Conservation (phyloP, 2,797 vertebrate species). For the Gambusia yucatana region DNA sequence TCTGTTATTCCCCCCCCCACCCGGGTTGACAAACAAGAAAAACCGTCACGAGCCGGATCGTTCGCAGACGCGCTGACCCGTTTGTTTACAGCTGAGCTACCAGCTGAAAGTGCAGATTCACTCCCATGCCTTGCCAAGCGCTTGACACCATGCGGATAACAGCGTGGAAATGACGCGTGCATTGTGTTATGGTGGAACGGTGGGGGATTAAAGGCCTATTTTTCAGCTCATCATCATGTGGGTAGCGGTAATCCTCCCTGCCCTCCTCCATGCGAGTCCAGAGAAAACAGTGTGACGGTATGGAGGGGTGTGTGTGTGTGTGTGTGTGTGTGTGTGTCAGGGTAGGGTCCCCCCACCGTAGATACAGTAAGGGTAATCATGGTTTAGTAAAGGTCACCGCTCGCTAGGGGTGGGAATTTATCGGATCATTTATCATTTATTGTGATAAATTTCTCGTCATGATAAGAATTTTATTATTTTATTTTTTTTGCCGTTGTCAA, state of each 20-base stretch:
- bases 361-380: conserved; percentile 60
- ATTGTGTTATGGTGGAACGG: conserved; percentile 72
- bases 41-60: conserved; percentile 5
- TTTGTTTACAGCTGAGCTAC: conserved; percentile 13
- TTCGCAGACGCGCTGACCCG: conserved; percentile 27
- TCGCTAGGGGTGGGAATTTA: conserved; percentile 7
- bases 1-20: conserved; percentile 10
- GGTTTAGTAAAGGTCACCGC: conserved; percentile 70
- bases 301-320: conserved; percentile 19
- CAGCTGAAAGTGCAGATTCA: conserved; percentile 46
- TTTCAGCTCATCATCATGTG: conserved; percentile 77
- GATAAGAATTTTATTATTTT: too few species aligned
- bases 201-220: conserved; percentile 73
- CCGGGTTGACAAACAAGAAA: conserved; percentile 22
- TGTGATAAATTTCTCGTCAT: too few species aligned
- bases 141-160: conserved; percentile 62
- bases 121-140: conserved; percentile 45
- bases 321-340: conserved; percentile 3
- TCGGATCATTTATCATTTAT: too few species aligned
- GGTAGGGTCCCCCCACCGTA: conserved; percentile 44
- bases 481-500: too few species aligned
- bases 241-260: conserved; percentile 71
- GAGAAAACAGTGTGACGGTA: conserved; percentile 58
- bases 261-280: conserved; percentile 63
- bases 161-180: conserved; percentile 73